Evolutionary conservation across 2,797 vertebrate species (phyloP), one percentile per base, ranked within the genome.

Genomic region (Melanogrammus aeglefinus): DNA sequence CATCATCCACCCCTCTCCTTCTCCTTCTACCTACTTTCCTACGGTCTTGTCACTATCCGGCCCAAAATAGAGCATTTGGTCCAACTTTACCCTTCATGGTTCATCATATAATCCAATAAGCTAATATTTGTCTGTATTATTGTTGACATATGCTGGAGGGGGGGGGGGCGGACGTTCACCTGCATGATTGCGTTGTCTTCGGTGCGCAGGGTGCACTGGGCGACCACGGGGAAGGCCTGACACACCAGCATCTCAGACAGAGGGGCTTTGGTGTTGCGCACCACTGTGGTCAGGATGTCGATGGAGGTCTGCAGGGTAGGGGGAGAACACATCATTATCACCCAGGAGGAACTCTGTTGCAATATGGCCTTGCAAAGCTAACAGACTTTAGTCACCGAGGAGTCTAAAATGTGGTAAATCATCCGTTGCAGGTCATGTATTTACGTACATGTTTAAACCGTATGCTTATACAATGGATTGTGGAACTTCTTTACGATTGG

Each of bases 171-270:
- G 1, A 57, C 0, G 8, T 71, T 85, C 92, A 99, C 98, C 97
- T 99, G 98, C 97, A 99, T 99, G 33, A 96, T 97, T 18, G 98
- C 94, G 66, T 97, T 98, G 90, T 99, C 98, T 21, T 99, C 98
- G 0, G 98, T 98, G 82, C 95, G 96, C 36, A 99, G 91, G 9
- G 96, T 99, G 90, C 98, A 99, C 86, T 99, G 98, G 4, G 97
- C 98, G 85, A 98, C 96, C 5, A 97, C 97, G 73, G 98, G 98
- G 76, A 99, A 99, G 0, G 96, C 98, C 80, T 99, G 97, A 87
- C 97, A 99, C 85, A 99, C 94, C 57, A 99, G 94, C 88, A 99
- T 94, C 91, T 99, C 97, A 3, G 98, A 98, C 70, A 99, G 94
- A 0, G 98, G 97, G 0, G 97, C 92, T 79, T 99, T 99, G 5